These are phyloP conservation scores for Biston stratarius DNA, from an alignment of 2,888 invertebrate genomes.

Conservation along the genomic window DNA sequence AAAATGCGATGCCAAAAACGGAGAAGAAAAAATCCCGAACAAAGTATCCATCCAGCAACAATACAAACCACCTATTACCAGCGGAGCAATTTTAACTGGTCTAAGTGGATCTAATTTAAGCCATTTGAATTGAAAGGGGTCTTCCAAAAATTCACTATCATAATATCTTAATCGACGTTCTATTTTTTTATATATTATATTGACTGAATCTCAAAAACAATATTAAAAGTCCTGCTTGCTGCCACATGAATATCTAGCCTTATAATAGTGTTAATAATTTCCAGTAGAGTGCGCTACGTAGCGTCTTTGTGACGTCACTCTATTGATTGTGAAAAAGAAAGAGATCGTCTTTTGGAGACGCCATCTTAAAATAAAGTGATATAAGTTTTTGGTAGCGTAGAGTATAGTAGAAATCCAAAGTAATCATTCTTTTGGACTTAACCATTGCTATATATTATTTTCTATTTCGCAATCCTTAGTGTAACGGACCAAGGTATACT, in stretches of 20 bases:
- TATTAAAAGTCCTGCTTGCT: slow-evolving; percentile 7
- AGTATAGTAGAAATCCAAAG: slow-evolving; percentile 82
- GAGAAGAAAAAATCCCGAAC: too few species aligned
- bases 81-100: too few species aligned
- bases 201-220: too few species aligned
- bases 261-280: slow-evolving; percentile 42
- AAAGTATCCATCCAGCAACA: too few species aligned
- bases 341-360: slow-evolving; percentile 85
- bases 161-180: too few species aligned
- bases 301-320: slow-evolving; percentile 85
- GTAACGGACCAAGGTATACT: slow-evolving; percentile 93
- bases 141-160: too few species aligned
- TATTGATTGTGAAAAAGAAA: slow-evolving; percentile 80
- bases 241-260: slow-evolving; percentile 12
- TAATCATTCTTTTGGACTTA: slow-evolving; percentile 78
- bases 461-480: slow-evolving; percentile 86
- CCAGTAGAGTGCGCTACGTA: slow-evolving; percentile 68
- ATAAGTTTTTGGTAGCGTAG: slow-evolving; percentile 88
- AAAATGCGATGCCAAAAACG: too few species aligned
- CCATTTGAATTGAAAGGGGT: too few species aligned
- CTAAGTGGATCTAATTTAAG: too few species aligned
- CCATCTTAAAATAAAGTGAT: slow-evolving; percentile 87
- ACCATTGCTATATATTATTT: slow-evolving; percentile 75
- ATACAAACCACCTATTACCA: too few species aligned
- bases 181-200: too few species aligned